Conservation (phyloP, 1,140 invertebrate species). For the Diachasmimorpha longicaudata region DNA sequence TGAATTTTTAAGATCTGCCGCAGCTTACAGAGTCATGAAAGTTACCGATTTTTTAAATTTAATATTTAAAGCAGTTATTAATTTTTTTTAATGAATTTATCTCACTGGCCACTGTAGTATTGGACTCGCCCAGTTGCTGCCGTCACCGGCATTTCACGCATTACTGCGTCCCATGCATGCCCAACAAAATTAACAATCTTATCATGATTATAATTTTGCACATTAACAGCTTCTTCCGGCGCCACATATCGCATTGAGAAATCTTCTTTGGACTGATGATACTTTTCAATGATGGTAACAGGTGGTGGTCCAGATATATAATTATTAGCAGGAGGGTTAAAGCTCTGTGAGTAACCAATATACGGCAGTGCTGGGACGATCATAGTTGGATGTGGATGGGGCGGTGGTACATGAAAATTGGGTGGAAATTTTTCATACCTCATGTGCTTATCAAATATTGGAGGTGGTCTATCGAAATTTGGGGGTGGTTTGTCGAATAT, state of each 20-base stretch:
- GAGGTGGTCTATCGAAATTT: slow-evolving; percentile 43
- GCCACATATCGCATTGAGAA: slow-evolving; percentile 61
- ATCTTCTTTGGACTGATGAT: slow-evolving; percentile 52
- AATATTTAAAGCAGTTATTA: neutral
- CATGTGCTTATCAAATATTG: slow-evolving; percentile 43
- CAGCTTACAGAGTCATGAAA: neutral
- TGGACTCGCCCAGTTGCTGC: slow-evolving; percentile 48
- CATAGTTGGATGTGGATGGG: slow-evolving; percentile 38
- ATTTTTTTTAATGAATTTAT: slow-evolving; percentile 25
- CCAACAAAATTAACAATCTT: slow-evolving; percentile 72
- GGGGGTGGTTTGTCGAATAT: slow-evolving; percentile 42
- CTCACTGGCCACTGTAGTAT: slow-evolving; percentile 60
- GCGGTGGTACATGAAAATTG: slow-evolving; percentile 45
- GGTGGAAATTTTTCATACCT: slow-evolving; percentile 49
- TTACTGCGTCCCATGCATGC: slow-evolving; percentile 58
- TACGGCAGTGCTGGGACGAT: slow-evolving; percentile 45
- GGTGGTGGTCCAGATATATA: slow-evolving; percentile 29
- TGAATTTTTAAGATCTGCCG: neutral
- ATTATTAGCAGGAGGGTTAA: slow-evolving; percentile 33
- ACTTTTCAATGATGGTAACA: slow-evolving; percentile 45
- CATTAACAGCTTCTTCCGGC: slow-evolving; percentile 57
- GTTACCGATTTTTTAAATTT: neutral
- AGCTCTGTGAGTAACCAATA: slow-evolving; percentile 41
- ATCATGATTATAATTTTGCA: slow-evolving; percentile 64
- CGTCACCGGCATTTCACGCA: slow-evolving; percentile 52